Conservation (phyloP, 1,140 invertebrate species). For the Drosophila kohkoa region DNA sequence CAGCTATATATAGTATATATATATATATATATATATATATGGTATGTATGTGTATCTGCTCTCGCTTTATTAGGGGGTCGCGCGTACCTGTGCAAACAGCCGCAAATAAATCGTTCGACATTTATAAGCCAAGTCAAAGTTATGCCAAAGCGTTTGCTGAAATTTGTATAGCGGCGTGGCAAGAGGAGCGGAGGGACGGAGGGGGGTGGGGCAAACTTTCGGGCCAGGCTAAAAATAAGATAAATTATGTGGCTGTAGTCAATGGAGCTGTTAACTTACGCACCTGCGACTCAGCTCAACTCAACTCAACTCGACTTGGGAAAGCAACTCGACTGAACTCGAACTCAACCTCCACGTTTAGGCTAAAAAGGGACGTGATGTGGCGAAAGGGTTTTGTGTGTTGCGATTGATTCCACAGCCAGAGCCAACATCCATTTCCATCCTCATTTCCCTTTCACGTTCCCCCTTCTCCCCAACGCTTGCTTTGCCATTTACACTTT, state of each 20-base stretch:
- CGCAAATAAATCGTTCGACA: conserved; percentile 82
- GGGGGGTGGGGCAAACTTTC: conserved; percentile 22
- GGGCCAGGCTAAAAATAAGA: conserved; percentile 75
- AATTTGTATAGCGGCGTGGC: conserved; percentile 51
- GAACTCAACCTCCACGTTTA: too few relatives aligned
- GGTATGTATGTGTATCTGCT: conserved; percentile 19
- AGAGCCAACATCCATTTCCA: not conserved
- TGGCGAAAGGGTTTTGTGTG: conserved; percentile 30
- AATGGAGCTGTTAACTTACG: conserved; percentile 80
- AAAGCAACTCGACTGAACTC: not conserved
- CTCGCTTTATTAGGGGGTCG: conserved; percentile 21
- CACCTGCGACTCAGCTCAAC: conserved; percentile 54
- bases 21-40: conserved; percentile 2
- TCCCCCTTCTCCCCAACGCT: not conserved
- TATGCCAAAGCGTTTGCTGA: conserved; percentile 73
- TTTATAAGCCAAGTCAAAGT: conserved; percentile 83
- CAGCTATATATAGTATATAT: conserved; percentile 1
- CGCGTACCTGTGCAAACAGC: conserved; percentile 51
- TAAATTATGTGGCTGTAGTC: conserved; percentile 80
- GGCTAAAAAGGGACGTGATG: conserved; percentile 16
- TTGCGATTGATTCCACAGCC: conserved; percentile 33
- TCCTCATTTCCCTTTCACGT: not conserved
- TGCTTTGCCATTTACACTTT: conserved; percentile 21
- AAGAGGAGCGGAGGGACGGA: not conserved
- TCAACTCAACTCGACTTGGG: not conserved